phyloP scores from a whole-genome alignment of 1,140 invertebrate species.

The Thaumatotibia leucotreta region DNA sequence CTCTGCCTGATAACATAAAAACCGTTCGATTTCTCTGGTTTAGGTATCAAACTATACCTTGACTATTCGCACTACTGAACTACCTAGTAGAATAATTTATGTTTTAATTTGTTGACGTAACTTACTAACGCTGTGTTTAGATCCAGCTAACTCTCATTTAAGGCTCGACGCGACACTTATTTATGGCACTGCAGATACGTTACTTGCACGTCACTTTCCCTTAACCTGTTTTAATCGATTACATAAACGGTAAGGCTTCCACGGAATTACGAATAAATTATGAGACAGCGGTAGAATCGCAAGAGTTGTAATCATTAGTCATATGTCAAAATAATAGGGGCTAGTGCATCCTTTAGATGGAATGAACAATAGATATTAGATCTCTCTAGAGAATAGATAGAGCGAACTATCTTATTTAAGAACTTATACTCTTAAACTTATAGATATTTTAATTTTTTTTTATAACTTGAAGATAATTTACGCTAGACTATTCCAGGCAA shows the following conservation, averaged over 20 bases:
- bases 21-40: too few species aligned
- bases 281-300: not conserved
- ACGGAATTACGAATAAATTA: not conserved
- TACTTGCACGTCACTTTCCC: not conserved
- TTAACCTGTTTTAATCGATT: constrained; percentile 2
- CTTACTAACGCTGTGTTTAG: not conserved
- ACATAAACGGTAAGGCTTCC: not conserved
- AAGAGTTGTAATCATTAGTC: not conserved
- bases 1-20: too few species aligned
- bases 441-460: too few species aligned
- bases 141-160: not conserved
- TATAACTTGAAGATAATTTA: too few species aligned
- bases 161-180: not conserved
- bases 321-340: not conserved
- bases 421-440: too few species aligned
- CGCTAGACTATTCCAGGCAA: too few species aligned
- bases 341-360: not conserved
- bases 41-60: too few species aligned
- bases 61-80: too few species aligned
- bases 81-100: too few species aligned
- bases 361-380: not conserved
- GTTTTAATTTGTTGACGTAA: too few species aligned
- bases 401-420: not conserved
- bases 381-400: not conserved
- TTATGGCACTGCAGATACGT: not conserved